phyloP scores from a whole-genome alignment of 2,113 vertebrate genomes.

The Oriolus oriolus region DNA sequence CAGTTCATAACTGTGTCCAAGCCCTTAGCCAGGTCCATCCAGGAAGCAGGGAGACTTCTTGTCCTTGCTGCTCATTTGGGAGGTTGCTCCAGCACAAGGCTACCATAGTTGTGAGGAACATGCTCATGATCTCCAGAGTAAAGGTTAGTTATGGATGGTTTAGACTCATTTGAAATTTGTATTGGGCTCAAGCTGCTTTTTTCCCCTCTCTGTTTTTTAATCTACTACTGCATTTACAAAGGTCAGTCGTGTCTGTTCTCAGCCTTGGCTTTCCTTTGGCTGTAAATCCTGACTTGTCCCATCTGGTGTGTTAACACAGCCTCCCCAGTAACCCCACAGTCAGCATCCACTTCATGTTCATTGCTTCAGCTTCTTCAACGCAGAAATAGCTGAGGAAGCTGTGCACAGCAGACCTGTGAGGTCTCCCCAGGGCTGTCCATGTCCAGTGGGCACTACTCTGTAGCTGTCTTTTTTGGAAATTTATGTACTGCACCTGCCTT shows the following conservation, averaged over 20 bases:
- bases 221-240: background rate
- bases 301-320: background rate
- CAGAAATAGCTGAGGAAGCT: background rate
- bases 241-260: background rate
- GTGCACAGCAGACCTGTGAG: background rate
- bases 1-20: background rate
- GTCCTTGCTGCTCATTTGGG: background rate
- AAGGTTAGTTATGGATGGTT: background rate
- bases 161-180: background rate
- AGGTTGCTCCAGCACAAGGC: background rate
- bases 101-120: accelerated
- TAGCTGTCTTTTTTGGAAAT: background rate
- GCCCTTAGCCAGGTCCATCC: background rate
- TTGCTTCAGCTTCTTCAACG: background rate
- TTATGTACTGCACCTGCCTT: background rate
- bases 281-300: background rate
- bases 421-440: background rate
- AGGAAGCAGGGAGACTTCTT: background rate
- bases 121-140: background rate
- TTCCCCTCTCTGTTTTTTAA: background rate
- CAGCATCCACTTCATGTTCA: background rate
- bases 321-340: accelerated
- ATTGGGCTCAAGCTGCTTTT: background rate
- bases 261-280: background rate
- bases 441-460: background rate